Evolutionary conservation across 2,888 invertebrate species (phyloP).

Genomic region (Hartigia nigra): DNA sequence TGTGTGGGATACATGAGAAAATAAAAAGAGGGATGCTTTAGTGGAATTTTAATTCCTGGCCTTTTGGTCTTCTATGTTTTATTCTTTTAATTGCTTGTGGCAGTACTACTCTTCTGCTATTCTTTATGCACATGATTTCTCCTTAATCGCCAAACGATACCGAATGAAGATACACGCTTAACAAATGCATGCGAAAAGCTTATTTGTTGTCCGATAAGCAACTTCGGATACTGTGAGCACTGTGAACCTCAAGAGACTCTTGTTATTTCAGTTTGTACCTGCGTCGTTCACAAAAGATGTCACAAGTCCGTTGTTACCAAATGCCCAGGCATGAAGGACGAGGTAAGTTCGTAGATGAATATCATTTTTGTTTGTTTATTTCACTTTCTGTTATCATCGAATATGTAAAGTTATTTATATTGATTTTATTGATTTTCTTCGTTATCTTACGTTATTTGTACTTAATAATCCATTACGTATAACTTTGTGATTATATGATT

Average conservation of each 20-base stretch:
- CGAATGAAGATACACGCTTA: slow-evolving; percentile 31
- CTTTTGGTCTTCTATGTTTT: background rate
- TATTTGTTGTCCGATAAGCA: slow-evolving; percentile 27
- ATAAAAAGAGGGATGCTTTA: background rate
- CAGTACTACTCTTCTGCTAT: background rate
- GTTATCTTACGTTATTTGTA: background rate
- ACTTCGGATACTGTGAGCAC: background rate
- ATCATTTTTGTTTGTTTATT: slow-evolving; percentile 19
- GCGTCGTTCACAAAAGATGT: slow-evolving; percentile 99
- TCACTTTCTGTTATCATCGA: slow-evolving; percentile 2
- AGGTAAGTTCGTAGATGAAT: slow-evolving; percentile 67
- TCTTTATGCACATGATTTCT: background rate
- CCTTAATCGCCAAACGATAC: background rate
- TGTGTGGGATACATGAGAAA: background rate
- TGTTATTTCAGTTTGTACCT: slow-evolving; percentile 88
- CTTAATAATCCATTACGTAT: background rate
- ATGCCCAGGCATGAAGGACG: slow-evolving; percentile 97
- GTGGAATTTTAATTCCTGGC: background rate
- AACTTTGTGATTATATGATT: background rate
- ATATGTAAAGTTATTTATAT: background rate
- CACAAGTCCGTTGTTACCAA: slow-evolving; percentile 97
- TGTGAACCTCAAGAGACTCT: background rate
- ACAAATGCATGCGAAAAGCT: slow-evolving; percentile 46
- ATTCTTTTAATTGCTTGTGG: background rate
- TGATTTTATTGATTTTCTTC: background rate